phyloP scores from a whole-genome alignment of 2,113 vertebrate species.

The Tyto alba region DNA sequence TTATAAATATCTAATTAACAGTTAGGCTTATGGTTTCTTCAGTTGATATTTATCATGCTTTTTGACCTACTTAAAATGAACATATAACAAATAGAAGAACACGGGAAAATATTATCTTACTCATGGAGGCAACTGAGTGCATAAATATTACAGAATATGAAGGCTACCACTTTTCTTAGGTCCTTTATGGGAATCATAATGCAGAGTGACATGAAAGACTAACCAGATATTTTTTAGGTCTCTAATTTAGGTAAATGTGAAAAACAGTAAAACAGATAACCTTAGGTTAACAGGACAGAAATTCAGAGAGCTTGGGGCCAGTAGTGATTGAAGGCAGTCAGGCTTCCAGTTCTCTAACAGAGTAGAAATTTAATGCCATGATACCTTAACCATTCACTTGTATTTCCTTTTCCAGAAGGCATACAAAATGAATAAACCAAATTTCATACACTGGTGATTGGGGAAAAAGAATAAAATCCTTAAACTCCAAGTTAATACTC shows the following conservation, averaged over 20 bases:
- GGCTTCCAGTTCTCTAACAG: background rate
- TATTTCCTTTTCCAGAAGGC: background rate
- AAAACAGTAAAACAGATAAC: background rate
- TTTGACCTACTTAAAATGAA: background rate
- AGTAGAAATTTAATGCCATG: background rate
- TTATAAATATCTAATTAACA: background rate
- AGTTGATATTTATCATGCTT: background rate
- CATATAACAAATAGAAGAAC: background rate
- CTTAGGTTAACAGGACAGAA: background rate
- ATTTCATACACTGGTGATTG: background rate
- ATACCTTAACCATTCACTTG: background rate
- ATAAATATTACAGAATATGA: background rate
- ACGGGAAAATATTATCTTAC: background rate
- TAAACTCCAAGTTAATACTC: background rate
- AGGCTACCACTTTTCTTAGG: background rate
- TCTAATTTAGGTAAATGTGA: background rate
- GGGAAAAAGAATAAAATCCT: background rate
- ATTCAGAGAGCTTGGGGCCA: background rate
- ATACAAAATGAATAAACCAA: background rate
- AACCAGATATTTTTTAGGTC: background rate
- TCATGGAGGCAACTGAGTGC: background rate
- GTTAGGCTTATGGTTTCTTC: background rate
- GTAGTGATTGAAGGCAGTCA: background rate
- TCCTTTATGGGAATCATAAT: background rate
- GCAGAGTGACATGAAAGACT: background rate